Evolutionary conservation across 30 jellyfish, hydroid and myxozoan species (phyloP), one percentile per base, ranked within the genome.

Genomic region (Aurelia aurita): DNA sequence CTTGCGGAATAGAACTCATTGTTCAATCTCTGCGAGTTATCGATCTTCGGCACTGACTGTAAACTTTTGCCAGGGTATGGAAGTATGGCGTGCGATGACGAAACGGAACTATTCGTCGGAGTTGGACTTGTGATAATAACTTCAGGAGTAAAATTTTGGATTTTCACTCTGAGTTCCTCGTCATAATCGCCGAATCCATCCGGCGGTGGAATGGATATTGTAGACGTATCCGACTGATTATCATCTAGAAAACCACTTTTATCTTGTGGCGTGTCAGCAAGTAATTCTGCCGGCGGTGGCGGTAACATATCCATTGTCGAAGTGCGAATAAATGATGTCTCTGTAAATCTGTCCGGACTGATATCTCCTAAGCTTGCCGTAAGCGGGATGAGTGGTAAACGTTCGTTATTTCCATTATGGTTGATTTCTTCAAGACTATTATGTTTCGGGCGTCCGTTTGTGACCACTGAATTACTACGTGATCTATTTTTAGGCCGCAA

Each of bases 241-340:
- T 76, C 90, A 28, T 76, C 90, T 58, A 77, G 53, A 14, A 65
- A 67, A 18, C 75, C 77, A 11, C 74, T 58, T 22, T 45, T 87
- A 39, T 53, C 80, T 16, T 64, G 76, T 21, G 97, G 97, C n/a
- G 95, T 31, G 70, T 74, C 92, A 2, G 59, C 79, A 18, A 90
- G 84, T 10, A 90, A 64, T 69, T 90, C 97, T 27, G 84, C 93
- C 6, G 97, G 97, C n/a, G 97, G 97, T 46, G 97, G 95, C 29
- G 97, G 97, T 23, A 90, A 51, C 32, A 58, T 31, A 31, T 84
- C 92, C 26, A 92, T 58, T 14, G 82, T 58, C 6, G 89, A 60
- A 5, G 89, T 45, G n/a, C 84, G 91, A n/a, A 54, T 34, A 39
- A 64, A 70, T 8, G 85, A 54, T 4, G 81, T 35, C 74, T 83